Evolutionary conservation across 1,140 invertebrate species (phyloP), one percentile per base, ranked within the genome.

Genomic region (Megalopta genalis): DNA sequence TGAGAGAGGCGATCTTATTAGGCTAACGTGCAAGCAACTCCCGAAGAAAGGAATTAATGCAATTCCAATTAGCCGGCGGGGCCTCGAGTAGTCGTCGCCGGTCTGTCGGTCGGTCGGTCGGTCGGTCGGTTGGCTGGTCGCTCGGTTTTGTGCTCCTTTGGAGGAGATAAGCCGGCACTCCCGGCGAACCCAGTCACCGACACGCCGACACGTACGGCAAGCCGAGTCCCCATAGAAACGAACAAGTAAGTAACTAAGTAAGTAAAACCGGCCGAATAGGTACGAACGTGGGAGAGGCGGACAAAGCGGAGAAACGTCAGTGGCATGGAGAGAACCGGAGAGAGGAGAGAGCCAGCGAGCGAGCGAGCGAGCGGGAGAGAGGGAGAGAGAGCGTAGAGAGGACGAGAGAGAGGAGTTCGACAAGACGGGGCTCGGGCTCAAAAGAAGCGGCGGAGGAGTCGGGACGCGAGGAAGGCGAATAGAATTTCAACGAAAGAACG

Each of bases 41-140:
- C n/a, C 32, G 74, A 85, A 81, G 81, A 86, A 89, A 86, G 85
- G 81, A 84, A 86, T 89, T 88, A 89, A 88, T 86, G 84, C 84
- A 88, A 89, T 87, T 88, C 81, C 81, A 88, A 88, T 89, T 89
- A 89, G 76, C 80, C 69, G 69, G 63, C 63, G 42, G 42, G 42
- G 39, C 39, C 72, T 32, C 76, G 79, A 77, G 80, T 81, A 82
- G 68, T 81, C 69, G 80, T 63, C 60, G 73, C 32, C 70, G 65
- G 60, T 65, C 10, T 2, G 10, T 46, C 42, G 42, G 42, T 46
- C 42, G n/a, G 68, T 81, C 69, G 80, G 73, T 23, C 70, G 65
- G 60, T 65, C 10, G 10, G 10, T 46, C 42, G 42, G 42, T 46
- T 10, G 39, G 39, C 42, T 14, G 42, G 63, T 49, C 62, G 67